Evolutionary conservation across 2,888 invertebrate genomes (phyloP), one percentile per base, ranked within the genome.

Genomic region (Drosophila siamana): DNA sequence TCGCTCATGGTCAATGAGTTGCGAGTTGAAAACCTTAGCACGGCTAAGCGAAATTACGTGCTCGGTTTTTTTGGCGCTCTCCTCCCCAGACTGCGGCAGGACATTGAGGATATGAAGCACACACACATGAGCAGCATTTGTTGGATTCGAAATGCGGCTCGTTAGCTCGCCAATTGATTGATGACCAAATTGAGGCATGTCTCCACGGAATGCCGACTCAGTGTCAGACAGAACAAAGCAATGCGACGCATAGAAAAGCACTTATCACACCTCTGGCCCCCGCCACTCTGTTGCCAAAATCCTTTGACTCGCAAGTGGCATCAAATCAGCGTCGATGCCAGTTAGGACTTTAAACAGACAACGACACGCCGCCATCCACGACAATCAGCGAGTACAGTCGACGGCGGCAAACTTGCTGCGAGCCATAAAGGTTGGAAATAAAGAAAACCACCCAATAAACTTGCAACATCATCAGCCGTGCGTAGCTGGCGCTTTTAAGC

Each of bases 41-140:
- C 73, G 80, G 71, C 84, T 82, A 89, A 90, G 78, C 84, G 84
- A 82, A 86, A 90, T 83, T 89, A 89, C 90, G 90, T 90, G 90
- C 88, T 79, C 59, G 64, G 78, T 69, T 60, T 47, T 50, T 47
- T 33, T 16, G 11, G n/a, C n/a, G 64, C 36, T 26, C 26, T 24
- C 13, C 4, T 0, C 7, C 15, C 22, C 40, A 6, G 13, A 40
- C 54, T 51, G 46, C 52, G 44, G 40, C 46, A 68, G 64, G 64
- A 65, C 60, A 61, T 64, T 15, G 19, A 11, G 30, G 16, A 40
- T 33, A 61, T 26, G 26, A 40, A 48, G 44, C 9, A 50, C 22
- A 33, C 57, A 65, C 62, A 62, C 48, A 61, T 43, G 61, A 50
- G 36, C 46, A 22, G 52, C 38, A 13, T 33, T 46, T 24, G 13